Base-by-base conservation (phyloP, 2,797 vertebrate genomes). In the Peromyscus nudipes region DNA sequence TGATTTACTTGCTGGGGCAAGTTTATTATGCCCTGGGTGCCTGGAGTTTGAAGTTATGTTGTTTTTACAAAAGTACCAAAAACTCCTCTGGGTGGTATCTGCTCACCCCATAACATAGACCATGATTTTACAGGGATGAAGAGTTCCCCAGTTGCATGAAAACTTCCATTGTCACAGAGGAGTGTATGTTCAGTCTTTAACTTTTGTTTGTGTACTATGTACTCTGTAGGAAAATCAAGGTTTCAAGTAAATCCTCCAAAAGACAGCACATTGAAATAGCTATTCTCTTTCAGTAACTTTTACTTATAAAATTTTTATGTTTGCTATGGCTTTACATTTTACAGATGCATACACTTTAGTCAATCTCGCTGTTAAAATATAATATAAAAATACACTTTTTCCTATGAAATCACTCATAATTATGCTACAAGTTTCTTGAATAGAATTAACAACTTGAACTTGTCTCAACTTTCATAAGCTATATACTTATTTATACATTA, bases 211-310 rank as follows among this genome's bases (percentile, higher is more conserved):
- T 80, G 5, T 60, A 34, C 12, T 10, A 9, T 16, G 57, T 29
- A 29, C 25, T 43, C 29, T 40, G 4, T 31, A 88, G 14, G 17
- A 94, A 75, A 94, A 37, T 8, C 55, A 93, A 76, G 2, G 67
- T 80, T 96, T 86, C 37, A 46, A n/a, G 60, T 13, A 82, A 19
- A 46, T 37, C 90, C 73, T 71, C 17, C 11, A 31, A 92, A 55
- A 43, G 37, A 90, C 2, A 96, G 52, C 10, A 25, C 75, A 88
- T 81, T 80, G 25, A 37, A 69, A 29, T 89, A 23, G 2, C 40
- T 91, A 57, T 13, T 83, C 29, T 79, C 27, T 92, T 92, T 96
- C 29, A 91, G 90, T 92, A 43, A 60, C 14, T 62, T 73, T 80
- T 25, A 55, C 60, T 71, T 49, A 1, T 43, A 23, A 1, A 0